Evolutionary conservation across 2,113 vertebrate genomes (phyloP), one percentile per base, ranked within the genome.

Genomic region (Psephotus haematonotus): DNA sequence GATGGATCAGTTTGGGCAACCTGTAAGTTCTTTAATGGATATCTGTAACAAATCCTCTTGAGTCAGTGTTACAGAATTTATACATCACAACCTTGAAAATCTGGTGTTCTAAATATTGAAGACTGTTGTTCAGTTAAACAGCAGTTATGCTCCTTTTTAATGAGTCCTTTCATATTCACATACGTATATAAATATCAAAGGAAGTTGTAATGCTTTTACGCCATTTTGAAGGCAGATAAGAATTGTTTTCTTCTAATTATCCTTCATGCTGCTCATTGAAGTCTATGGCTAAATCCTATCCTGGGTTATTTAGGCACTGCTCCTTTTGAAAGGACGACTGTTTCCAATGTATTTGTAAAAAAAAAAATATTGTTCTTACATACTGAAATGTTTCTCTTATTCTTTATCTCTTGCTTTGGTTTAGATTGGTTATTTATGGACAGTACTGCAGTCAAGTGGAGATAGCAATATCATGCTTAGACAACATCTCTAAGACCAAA

Each of bases 391-490:
- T 62, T 78, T 28, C n/a, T 60, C 85, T 33, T 77, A 53, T 70
- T 83, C 52, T 69, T 82, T 74, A 19, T 90, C 13, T 94, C 13
- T 86, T 83, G 20, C 65, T 86, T 83, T 87, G 37, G 63, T 97
- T 84, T 96, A 99, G 99, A 92, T 97, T 99, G 97, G 98, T 99
- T 95, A 98, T 99, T 96, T 99, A 99, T 44, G 99, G 99, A 39
- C 99, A 99, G 80, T 99, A 99, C 97, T 99, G 99, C 98, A 99
- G 99, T 95, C 99, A 98, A 27, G 99, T 99, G 84, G 99, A 99
- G 95, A 98, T 90, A 6, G 99, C 99, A 49, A 99, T 99, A 93
- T 98, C 98, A 1, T 98, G 97, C 74, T 98, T 99, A 93, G 99
- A 99, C 94, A 93, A 95, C 75, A 99, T 99, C 97, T 99, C 99